Evolutionary conservation across 1,140 invertebrate species (phyloP).

Genomic region (Apis laboriosa): DNA sequence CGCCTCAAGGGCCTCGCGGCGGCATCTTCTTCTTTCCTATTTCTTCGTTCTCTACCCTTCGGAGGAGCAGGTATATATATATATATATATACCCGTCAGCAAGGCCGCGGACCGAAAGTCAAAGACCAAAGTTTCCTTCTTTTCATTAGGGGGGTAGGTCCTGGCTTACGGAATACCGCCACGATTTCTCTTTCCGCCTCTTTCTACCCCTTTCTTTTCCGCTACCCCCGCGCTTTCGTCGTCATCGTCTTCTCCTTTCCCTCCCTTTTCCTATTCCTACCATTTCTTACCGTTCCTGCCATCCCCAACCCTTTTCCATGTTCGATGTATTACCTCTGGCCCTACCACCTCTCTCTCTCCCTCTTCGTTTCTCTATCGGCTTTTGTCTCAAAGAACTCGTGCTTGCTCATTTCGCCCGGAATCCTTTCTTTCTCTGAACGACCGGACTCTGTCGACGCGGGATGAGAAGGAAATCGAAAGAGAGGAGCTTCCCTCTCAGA

Average conservation of each 20-base stretch:
- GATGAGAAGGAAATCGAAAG: constrained; percentile 29
- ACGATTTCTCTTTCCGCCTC: constrained; percentile 52
- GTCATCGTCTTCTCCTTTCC: constrained; percentile 41
- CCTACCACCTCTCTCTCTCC: constrained; percentile 30
- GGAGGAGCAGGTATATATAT: constrained; percentile 45
- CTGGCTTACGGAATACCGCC: constrained; percentile 54
- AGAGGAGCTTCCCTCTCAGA: constrained; percentile 27
- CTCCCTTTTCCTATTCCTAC: not conserved
- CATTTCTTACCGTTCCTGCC: constrained; percentile 4
- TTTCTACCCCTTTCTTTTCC: constrained; percentile 64
- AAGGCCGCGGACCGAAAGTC: constrained; percentile 62
- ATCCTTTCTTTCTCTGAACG: constrained; percentile 65
- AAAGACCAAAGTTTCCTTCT: constrained; percentile 75
- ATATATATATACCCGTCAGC: constrained; percentile 36
- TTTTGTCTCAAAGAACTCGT: constrained; percentile 77
- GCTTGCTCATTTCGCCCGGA: constrained; percentile 75
- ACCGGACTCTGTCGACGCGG: constrained; percentile 31
- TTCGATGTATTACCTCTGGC: constrained; percentile 61
- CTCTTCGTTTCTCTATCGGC: constrained; percentile 31
- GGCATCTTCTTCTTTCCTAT: constrained; percentile 44
- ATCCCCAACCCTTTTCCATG: constrained; percentile 43
- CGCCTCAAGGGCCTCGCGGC: constrained; percentile 61
- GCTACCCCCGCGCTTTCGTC: constrained; percentile 31
- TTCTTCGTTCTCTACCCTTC: constrained; percentile 49
- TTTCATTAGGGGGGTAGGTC: constrained; percentile 69